Base-by-base conservation (phyloP, 2,888 invertebrate genomes). In the Phoenoteleia sp. region DNA sequence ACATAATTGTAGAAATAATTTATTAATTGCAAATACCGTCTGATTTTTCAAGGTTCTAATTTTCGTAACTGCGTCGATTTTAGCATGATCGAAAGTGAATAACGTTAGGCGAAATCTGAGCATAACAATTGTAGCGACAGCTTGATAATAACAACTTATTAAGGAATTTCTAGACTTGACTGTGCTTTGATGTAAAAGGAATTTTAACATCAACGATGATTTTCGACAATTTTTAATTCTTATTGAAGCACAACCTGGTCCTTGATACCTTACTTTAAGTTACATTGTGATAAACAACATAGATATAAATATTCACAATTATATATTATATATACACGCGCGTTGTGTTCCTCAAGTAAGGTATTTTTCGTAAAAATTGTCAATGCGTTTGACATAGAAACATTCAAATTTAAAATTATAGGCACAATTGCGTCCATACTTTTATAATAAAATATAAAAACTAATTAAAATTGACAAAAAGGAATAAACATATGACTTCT, bases 201-300 rank as follows among this genome's bases (percentile, higher is more conserved):
- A 13, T 47, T 47, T 13, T 33, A 21, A 58, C 3, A 25, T 39
- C 54, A 47, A 76, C 33, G 23, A 67, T 58, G 13, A 45, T 33
- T 60, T 77, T 67, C 29, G 7, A 23, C 25, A 29, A 33, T 19
- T n/a, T 21, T 52, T 52, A 11, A 49, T 42, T 52, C 19, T 66
- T 11, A 4, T 80, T 49, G 82, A 72, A 66, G 74, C 80, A 71
- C 45, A 84, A 83, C 87, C 88, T 81, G 83, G 85, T 80, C 84
- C 85, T 86, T 75, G 85, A 89, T 84, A 85, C 81, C n/a, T 89
- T 88, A 90, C 86, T 88, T 92, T 92, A 89, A 91, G 91, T 91
- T 91, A 81, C 88, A 91, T 89, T 92, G 91, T 92, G 91, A 92
- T 92, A 92, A 90, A 89, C 85, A 79, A 86, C 83, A 88, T 86